phyloP scores from a whole-genome alignment of 2,797 vertebrate species.

The Acipenser oxyrinchus region DNA sequence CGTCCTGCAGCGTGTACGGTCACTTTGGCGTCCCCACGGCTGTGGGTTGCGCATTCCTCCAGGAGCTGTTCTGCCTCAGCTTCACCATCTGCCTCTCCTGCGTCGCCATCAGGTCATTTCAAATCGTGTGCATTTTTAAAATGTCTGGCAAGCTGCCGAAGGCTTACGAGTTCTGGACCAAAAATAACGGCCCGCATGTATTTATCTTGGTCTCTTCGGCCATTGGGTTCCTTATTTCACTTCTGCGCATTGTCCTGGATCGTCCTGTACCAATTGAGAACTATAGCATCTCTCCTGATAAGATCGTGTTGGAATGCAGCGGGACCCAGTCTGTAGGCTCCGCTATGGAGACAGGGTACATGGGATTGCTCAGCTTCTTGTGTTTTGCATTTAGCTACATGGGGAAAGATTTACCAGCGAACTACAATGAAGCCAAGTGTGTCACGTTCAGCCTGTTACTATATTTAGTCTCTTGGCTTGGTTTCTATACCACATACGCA shows the following conservation, averaged over 20 bases:
- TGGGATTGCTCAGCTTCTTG: slow-evolving; percentile 49
- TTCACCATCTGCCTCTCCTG: slow-evolving; percentile 66
- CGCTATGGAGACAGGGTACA: slow-evolving; percentile 36
- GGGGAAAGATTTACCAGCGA: slow-evolving; percentile 76
- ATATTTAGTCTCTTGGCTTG: slow-evolving; percentile 66
- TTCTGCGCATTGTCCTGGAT: slow-evolving; percentile 30
- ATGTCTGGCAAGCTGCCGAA: slow-evolving; percentile 64
- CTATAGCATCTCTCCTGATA: slow-evolving; percentile 44
- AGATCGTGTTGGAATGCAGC: slow-evolving; percentile 59
- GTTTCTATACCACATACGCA: slow-evolving; percentile 66
- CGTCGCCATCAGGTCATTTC: slow-evolving; percentile 65
- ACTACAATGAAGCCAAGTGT: slow-evolving; percentile 77
- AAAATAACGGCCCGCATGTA: slow-evolving; percentile 56
- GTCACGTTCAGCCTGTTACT: slow-evolving; percentile 71
- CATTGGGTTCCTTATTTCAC: slow-evolving; percentile 42
- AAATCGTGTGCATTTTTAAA: slow-evolving; percentile 76
- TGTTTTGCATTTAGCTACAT: slow-evolving; percentile 72
- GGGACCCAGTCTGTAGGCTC: slow-evolving; percentile 43
- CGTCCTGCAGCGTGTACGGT: slow-evolving; percentile 49
- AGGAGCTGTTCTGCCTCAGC: slow-evolving; percentile 59
- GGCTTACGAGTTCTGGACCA: slow-evolving; percentile 61
- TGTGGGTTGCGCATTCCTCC: slow-evolving; percentile 54
- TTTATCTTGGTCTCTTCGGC: slow-evolving; percentile 46
- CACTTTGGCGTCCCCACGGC: slow-evolving; percentile 55
- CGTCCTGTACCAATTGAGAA: slow-evolving; percentile 42